phyloP scores from a whole-genome alignment of 2,113 vertebrate species.

The Balaeniceps rex region DNA sequence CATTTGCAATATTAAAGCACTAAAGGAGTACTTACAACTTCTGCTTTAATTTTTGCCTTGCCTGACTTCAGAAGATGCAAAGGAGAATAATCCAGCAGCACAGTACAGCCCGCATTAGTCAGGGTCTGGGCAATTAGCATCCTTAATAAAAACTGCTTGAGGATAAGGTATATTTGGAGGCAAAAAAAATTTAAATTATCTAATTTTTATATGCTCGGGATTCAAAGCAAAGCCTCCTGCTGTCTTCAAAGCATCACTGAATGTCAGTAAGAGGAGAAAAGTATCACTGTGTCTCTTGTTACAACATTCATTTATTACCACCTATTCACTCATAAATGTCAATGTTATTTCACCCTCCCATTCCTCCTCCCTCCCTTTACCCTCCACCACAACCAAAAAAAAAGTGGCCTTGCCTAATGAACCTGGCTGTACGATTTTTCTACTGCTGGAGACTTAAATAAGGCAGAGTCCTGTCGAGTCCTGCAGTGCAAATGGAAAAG shows the following conservation, averaged over 20 bases:
- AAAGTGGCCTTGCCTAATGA: not conserved
- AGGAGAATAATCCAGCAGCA: conserved; percentile 29
- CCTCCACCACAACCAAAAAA: not conserved
- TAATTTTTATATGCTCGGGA: conserved; percentile 35
- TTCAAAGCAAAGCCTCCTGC: conserved; percentile 51
- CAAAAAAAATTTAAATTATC: conserved; percentile 28
- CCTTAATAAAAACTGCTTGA: conserved; percentile 62
- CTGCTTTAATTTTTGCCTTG: conserved; percentile 56
- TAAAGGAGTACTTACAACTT: conserved; percentile 1
- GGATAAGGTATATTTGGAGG: conserved; percentile 64
- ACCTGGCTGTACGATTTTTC: not conserved
- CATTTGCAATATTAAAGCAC: conserved; percentile 11
- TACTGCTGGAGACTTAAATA: conserved; percentile 17
- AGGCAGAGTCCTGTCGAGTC: not conserved
- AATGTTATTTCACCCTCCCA: not conserved
- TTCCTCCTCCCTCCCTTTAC: not conserved
- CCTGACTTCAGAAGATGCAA: conserved; percentile 52
- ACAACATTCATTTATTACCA: not conserved
- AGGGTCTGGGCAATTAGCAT: conserved; percentile 64
- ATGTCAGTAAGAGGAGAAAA: conserved; percentile 15
- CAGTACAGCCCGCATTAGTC: conserved; percentile 58
- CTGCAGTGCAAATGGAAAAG: not conserved
- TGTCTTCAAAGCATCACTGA: conserved; percentile 58
- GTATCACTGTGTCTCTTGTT: not conserved
- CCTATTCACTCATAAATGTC: conserved; percentile 17